A percentile compares a stretch with the other conserved stretches of the same genome.
Conservation (phyloP, 2,797 vertebrate genomes). For the Sphenopsis melanotis region DNA sequence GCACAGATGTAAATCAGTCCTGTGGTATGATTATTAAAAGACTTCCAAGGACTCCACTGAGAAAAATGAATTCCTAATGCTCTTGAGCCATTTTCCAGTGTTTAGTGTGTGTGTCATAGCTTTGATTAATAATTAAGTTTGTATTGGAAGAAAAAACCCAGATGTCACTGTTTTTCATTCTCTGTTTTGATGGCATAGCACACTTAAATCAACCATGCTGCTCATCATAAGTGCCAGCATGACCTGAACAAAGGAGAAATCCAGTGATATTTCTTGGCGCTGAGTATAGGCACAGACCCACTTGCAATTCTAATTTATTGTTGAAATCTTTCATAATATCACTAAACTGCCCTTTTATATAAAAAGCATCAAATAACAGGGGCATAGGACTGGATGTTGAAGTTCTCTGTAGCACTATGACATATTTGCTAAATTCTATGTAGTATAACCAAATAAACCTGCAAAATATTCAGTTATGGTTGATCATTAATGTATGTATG, state of each 20-base stretch:
- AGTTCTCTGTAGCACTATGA: not conserved
- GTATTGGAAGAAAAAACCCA: slow-evolving; percentile 30
- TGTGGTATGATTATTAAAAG: not conserved
- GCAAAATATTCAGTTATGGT: not conserved
- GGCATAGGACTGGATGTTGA: not conserved
- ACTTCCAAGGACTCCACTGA: slow-evolving; percentile 13
- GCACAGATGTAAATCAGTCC: not conserved
- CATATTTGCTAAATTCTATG: not conserved
- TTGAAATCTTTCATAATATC: not conserved
- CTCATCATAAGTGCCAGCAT: not conserved
- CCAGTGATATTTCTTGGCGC: not conserved
- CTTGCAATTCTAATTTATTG: not conserved
- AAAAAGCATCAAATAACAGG: not conserved
- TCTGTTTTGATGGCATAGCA: not conserved
- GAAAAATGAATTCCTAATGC: slow-evolving; percentile 35
- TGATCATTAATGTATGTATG: not conserved
- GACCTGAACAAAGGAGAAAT: not conserved
- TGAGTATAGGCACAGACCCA: not conserved
- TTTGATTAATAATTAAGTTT: slow-evolving; percentile 55
- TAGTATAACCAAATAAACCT: not conserved
- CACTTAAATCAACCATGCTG: not conserved
- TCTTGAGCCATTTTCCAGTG: slow-evolving; percentile 12
- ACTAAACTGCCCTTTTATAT: not conserved
- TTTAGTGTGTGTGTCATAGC: slow-evolving; percentile 1
- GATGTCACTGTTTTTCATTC: slow-evolving; percentile 32